phyloP scores from a whole-genome alignment of 1,140 invertebrate genomes.

The Zaprionus inermis region DNA sequence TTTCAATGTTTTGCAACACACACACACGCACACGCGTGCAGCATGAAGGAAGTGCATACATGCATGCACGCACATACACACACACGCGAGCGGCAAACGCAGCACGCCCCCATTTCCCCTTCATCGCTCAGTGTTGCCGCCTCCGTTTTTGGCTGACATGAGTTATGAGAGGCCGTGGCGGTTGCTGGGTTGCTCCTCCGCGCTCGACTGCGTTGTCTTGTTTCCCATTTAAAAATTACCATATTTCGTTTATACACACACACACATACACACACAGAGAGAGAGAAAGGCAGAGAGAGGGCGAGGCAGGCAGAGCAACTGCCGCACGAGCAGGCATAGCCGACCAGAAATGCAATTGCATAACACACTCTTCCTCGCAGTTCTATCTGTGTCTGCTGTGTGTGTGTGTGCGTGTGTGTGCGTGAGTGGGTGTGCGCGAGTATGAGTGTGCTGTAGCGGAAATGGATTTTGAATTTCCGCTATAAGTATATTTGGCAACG shows the following conservation, averaged over 20 bases:
- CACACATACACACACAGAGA: constrained; percentile 5
- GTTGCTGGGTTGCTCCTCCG: constrained; percentile 43
- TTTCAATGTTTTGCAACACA: constrained; percentile 40
- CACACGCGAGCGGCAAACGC: not conserved
- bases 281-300: constrained; percentile 2
- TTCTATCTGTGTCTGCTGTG: not conserved
- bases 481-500: constrained; percentile 43
- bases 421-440: not conserved
- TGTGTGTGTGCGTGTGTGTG: constrained; percentile 2
- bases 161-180: constrained; percentile 64
- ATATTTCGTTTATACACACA: constrained; percentile 56
- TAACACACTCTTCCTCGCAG: constrained; percentile 31
- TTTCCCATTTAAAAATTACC: constrained; percentile 65
- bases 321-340: constrained; percentile 1
- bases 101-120: constrained; percentile 12
- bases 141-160: constrained; percentile 45
- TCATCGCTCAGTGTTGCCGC: constrained; percentile 67
- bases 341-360: constrained; percentile 38
- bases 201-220: constrained; percentile 29
- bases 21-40: constrained; percentile 2
- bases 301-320: constrained; percentile 17
- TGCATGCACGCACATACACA: not conserved
- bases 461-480: constrained; percentile 75
- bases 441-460: constrained; percentile 42
- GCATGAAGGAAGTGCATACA: not conserved